phyloP scores from a whole-genome alignment of 1,140 invertebrate species.

The Tenebrio molitor region DNA sequence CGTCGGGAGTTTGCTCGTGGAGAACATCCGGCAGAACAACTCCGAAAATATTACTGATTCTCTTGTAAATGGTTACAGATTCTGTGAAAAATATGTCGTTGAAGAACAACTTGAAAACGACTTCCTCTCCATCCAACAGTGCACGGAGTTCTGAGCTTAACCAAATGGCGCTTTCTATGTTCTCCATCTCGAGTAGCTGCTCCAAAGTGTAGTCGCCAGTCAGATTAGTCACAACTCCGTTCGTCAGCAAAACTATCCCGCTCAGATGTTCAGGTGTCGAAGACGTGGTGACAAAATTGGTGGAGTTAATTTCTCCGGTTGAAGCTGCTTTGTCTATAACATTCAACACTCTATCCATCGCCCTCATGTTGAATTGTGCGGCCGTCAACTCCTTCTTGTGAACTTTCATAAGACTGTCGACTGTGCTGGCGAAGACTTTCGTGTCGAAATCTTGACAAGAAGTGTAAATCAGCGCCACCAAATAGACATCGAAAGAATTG shows the following conservation, averaged over 20 bases:
- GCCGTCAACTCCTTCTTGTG: not conserved
- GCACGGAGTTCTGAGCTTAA: conserved; percentile 50
- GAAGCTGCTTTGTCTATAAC: not conserved
- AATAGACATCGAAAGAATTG: not conserved
- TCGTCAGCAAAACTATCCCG: not conserved
- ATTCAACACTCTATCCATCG: not conserved
- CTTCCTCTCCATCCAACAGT: conserved; percentile 6
- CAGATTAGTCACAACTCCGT: not conserved
- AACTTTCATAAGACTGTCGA: not conserved
- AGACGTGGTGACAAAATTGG: no score
- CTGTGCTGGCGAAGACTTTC: no score
- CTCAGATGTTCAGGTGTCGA: no score
- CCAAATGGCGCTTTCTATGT: conserved; percentile 50
- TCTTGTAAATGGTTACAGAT: no score
- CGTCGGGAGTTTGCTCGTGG: no score
- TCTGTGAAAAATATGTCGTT: conserved; percentile 53
- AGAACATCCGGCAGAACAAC: no score
- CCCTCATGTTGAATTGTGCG: not conserved
- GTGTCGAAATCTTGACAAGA: not conserved
- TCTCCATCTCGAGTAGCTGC: no score
- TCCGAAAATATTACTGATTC: no score
- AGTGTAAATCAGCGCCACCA: not conserved
- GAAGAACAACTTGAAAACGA: conserved; percentile 48
- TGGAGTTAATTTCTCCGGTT: not conserved
- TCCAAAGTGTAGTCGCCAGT: conserved; percentile 42